Evolutionary conservation across 1,140 invertebrate genomes (phyloP), one percentile per base, ranked within the genome.

Genomic region (Pseudomyrmex sp.): DNA sequence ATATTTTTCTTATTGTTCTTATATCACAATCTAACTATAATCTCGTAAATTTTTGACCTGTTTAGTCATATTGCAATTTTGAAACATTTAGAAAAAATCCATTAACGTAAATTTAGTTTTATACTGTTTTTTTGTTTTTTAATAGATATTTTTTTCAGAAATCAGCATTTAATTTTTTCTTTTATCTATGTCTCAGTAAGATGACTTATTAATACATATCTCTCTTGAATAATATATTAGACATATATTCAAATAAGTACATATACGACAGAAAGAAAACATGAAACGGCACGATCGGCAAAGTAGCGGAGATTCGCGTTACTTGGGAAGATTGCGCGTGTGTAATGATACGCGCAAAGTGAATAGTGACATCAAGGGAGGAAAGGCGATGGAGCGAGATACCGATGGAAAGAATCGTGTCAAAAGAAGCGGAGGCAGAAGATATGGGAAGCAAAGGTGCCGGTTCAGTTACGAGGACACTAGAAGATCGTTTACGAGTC

Each of bases 401-500:
- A 23, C 44, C 7, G 26, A 7, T n/a, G 23, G 9, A 72, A 72
- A 68, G 59, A 48, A 62, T 61, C 46, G 26, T 84, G 61, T 63
- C 76, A 66, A 82, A 62, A 59, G 59, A 65, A 75, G 75, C 9
- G n/a, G 15, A 15, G 12, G 46, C 1, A 61, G 79, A 63, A 88
- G 23, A 68, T 76, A 83, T 72, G 66, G 66, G 44, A n/a, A 20
- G 26, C 46, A 23, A 12, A 12, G 52, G 23, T 13, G 79, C 58
- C 54, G 9, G 61, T 58, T 86, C 69, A 85, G 52, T 87, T 76
- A 87, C 65, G 77, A 58, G 83, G 66, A 73, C 65, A 82, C 85
- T 59, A 54, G 12, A 48, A 56, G 70, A 87, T 44, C 74, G 75
- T 86, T 89, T 88, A 88, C 87, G 63, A 80, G 54, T 54, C 54